A percentile compares a stretch with the other conserved stretches of the same genome.
Evolutionary conservation across 2,888 invertebrate genomes (phyloP).

Genomic region (Andrena trimmerana): DNA sequence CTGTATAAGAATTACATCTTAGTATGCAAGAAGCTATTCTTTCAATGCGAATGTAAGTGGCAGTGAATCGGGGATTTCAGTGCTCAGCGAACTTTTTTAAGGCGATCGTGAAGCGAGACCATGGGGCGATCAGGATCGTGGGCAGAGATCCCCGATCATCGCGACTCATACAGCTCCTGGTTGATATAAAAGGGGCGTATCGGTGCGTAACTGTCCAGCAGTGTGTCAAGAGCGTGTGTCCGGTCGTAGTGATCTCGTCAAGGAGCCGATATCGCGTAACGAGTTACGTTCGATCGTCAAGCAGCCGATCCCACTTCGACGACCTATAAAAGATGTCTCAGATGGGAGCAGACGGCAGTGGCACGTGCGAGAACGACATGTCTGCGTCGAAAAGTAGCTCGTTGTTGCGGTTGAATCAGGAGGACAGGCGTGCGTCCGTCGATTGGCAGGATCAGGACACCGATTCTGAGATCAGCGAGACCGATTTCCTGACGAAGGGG

Average conservation of each 20-base stretch:
- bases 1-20: neutral
- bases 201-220: slow-evolving; percentile 57
- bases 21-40: neutral
- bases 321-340: slow-evolving; percentile 81
- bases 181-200: slow-evolving; percentile 62
- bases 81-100: slow-evolving; percentile 7
- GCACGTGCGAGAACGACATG: slow-evolving; percentile 80
- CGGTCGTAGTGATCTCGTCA: slow-evolving; percentile 45
- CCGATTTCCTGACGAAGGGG: slow-evolving; percentile 92
- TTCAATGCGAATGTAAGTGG: neutral
- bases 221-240: slow-evolving; percentile 57
- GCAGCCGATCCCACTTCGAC: slow-evolving; percentile 60
- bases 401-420: slow-evolving; percentile 79
- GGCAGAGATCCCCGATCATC: slow-evolving; percentile 29
- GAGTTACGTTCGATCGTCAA: slow-evolving; percentile 38
- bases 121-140: slow-evolving; percentile 20
- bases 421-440: slow-evolving; percentile 86
- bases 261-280: slow-evolving; percentile 70
- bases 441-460: slow-evolving; percentile 87
- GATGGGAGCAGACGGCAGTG: slow-evolving; percentile 77
- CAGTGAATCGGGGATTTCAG: neutral
- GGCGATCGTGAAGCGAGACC: neutral
- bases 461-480: slow-evolving; percentile 92
- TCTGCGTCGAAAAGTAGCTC: slow-evolving; percentile 82
- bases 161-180: neutral